Evolutionary conservation across 2,888 invertebrate species (phyloP), one percentile per base, ranked within the genome.

Genomic region (Loripinus fragilis): DNA sequence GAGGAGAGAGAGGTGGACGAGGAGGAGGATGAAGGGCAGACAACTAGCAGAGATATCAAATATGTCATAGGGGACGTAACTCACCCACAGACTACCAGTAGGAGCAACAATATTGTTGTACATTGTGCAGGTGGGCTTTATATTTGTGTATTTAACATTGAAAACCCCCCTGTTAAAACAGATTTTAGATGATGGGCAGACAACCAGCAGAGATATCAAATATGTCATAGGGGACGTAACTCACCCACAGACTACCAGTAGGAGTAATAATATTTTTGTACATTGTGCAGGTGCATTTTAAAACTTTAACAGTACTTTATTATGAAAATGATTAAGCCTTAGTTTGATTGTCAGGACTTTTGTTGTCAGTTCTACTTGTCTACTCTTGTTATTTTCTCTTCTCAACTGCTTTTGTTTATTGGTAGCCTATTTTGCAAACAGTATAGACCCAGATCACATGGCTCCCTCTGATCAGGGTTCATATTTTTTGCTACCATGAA

Each of bases 201-300:
- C 72, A 12, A 76, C 65, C 10, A 71, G 65, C 3, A 74, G 74
- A 35, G 82, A 87, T n/a, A 89, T 93, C 15, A 79, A 87, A 20
- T 93, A 93, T 83, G 91, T 94, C 35, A 90, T 90, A 42, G 94
- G 94, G 28, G 94, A 94, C 83, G 93, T 94, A 35, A 93, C 93
- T 10, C 87, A 91, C 45, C 94, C 94, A 8, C 67, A 81, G 50
- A 65, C 85, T 35, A 84, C 89, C 20, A 83, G 75, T 7, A 79
- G 81, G 25, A 72, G 79, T 17, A 80, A 86, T 23, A 90, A 90
- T 68, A 85, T 94, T 33, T 88, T 94, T 45, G 84, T 94, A 8
- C 94, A 94, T 79, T 93, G 93, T 88, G 92, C 93, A 60, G 94
- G 94, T 93, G n/a, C n/a, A n/a, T n/a, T n/a, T n/a, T n/a, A n/a